Evolutionary conservation across 1,140 invertebrate genomes (phyloP).

Genomic region (Globodera rostochiensis): DNA sequence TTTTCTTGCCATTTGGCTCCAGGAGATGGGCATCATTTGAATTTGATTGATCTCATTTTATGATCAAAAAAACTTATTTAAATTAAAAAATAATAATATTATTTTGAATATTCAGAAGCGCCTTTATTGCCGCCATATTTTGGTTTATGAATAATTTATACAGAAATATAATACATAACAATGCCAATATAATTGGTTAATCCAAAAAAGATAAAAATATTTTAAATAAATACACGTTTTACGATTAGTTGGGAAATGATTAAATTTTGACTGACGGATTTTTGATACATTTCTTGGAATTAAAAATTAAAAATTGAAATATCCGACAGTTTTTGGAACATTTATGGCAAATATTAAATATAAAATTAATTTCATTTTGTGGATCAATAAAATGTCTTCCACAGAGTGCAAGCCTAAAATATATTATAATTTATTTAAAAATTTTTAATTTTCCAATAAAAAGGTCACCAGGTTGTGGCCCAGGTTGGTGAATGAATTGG

Average conservation of each 20-base stretch:
- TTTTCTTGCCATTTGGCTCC: constrained; percentile 49
- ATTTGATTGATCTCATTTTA: constrained; percentile 32
- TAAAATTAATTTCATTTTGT: not conserved
- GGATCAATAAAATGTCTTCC: constrained; percentile 56
- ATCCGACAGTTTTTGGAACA: not conserved
- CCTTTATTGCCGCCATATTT: too few relatives aligned
- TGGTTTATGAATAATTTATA: too few relatives aligned
- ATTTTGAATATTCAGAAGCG: too few relatives aligned
- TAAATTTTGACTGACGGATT: too few relatives aligned
- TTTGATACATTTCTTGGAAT: not conserved
- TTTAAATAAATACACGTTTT: not conserved
- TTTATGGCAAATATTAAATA: not conserved
- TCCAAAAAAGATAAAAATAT: constrained; percentile 2
- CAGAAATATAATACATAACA: too few relatives aligned
- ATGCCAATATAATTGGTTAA: not conserved
- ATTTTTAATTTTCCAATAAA: not conserved
- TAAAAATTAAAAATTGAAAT: not conserved
- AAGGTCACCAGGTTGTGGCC: constrained; percentile 57
- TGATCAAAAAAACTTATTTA: too few relatives aligned
- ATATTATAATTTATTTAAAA: constrained; percentile 9
- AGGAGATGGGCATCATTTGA: constrained; percentile 52
- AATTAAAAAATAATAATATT: not conserved
- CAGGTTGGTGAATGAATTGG: constrained; percentile 64
- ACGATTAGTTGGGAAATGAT: too few relatives aligned
- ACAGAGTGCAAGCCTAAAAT: constrained; percentile 58